Evolutionary conservation across 1,140 invertebrate genomes (phyloP), one percentile per base, ranked within the genome.

Genomic region (Reticulitermes speratus): DNA sequence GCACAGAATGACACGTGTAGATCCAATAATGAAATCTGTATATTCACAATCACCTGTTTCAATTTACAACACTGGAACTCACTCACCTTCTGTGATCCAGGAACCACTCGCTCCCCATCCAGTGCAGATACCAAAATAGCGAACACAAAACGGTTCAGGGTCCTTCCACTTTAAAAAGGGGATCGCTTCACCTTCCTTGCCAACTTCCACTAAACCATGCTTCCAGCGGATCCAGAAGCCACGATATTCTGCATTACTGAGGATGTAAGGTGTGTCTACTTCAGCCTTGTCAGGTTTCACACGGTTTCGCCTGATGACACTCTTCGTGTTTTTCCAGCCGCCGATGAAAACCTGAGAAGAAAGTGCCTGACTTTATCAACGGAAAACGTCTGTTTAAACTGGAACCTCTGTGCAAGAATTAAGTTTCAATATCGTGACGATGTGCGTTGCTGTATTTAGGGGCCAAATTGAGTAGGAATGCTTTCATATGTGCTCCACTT

Each of bases 141-240:
- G 92, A 45, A 97, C 93, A 0, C 91, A 91, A 88, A 96, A 94
- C 0, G 94, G 93, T 87, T 95, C 94, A 2, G 94, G 94, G 89
- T 97, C 95, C 6, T 92, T 90, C 91, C 94, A 96, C 16, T 91
- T 93, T 75, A 97, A 89, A 89, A 97, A 95, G 2, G 96, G 94
- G 9, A 93, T 92, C 23, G 91, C 91, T 87, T 96, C 95, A 32
- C 94, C 94, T 89, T 96, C 95, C 84, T 92, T 93, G 32, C 95
- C 95, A 32, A 94, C 94, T 32, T 93, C 93, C 44, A 96, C 90
- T 8, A 87, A 92, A 86, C 94, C 95, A 88, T 94, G 93, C 83
- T 93, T 91, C 95, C 95, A 97, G 87, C 95, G 87, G 32, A 97
- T 92, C 96, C 96, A 97, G 91, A 97, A 97, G 25, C 95, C 95